A percentile compares a stretch with the other conserved stretches of the same genome.
phyloP scores from a whole-genome alignment of 1,140 invertebrate species.

The Helicoverpa zea region DNA sequence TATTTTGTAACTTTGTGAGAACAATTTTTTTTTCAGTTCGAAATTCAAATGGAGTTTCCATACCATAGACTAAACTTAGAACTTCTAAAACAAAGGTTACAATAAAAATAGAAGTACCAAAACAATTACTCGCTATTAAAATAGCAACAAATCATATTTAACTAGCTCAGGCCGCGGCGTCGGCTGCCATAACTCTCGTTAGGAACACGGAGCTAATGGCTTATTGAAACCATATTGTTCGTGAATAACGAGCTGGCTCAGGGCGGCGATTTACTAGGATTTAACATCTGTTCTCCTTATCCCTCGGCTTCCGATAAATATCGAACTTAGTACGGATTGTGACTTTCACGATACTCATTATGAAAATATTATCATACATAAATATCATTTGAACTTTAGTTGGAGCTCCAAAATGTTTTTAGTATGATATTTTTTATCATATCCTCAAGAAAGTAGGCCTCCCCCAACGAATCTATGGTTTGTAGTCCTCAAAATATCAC shows the following conservation, averaged over 20 bases:
- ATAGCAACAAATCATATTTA: conserved; percentile 51
- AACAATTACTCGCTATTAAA: conserved; percentile 47
- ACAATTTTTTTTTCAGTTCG: too few species aligned
- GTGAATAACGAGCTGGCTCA: conserved; percentile 48
- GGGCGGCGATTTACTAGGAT: conserved; percentile 33
- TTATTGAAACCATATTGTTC: conserved; percentile 57
- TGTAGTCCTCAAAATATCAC: background rate
- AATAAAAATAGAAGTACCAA: conserved; percentile 49
- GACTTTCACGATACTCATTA: conserved; percentile 26
- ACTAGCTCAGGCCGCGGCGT: conserved; percentile 31
- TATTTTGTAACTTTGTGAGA: too few species aligned
- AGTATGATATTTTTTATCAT: background rate
- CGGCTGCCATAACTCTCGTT: conserved; percentile 46
- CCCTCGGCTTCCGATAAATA: conserved; percentile 35
- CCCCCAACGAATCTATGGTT: too few species aligned
- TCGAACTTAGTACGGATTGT: conserved; percentile 21
- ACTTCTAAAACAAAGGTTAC: conserved; percentile 30
- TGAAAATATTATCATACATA: background rate
- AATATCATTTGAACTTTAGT: background rate
- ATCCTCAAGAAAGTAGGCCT: too few species aligned
- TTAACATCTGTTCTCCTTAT: conserved; percentile 49
- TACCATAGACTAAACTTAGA: background rate
- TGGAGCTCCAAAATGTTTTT: background rate
- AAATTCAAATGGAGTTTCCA: too few species aligned
- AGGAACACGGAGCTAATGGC: conserved; percentile 48